Evolutionary conservation across 2,888 invertebrate genomes (phyloP), one percentile per base, ranked within the genome.

Genomic region (Pachymerium ferrugineum): DNA sequence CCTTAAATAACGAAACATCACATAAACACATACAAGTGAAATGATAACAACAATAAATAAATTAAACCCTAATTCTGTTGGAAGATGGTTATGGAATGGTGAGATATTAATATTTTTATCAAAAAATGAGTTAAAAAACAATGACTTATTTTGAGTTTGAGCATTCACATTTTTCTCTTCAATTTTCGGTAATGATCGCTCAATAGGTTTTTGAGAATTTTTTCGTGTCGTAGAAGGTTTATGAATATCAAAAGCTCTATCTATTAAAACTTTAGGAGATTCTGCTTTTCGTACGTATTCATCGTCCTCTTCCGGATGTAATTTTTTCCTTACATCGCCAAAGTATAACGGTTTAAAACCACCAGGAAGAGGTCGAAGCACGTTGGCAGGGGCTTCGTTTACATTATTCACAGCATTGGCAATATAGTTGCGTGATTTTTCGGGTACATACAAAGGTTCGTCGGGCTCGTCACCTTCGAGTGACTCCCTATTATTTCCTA

Each of bases 281-380:
- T 72, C 74, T 14, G 76, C 72, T 16, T 19, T 68, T 29, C 73
- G 73, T 5, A 76, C 75, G 42, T 72, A 74, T 19, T 74, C 73
- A 12, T 73, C 73, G 33, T 33, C 31, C 67, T 73, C 73, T 67
- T 73, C 67, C 1, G 73, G 73, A 25, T 73, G 73, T 16, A 73
- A 68, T 33, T 67, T 62, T 14, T 67, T 62, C 22, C 73, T 31
- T 33, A 73, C 31, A 22, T 73, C 67, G 12, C 67, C 62, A 10
- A 73, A 25, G 28, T 73, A 73, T 33, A 73, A 22, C 1, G 73
- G 73, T 28, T 72, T 47, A 72, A 30, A 72, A 16, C 38, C 35
- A 22, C 38, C 35, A 19, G 4, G 6, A n/a, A 29, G 68, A 3
- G 47, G 47, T 19, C 22, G 22, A 16, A 47, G 47, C 22, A 22